Conservation (phyloP, 2,888 invertebrate species). For the Hirtodrosophila duncani region DNA sequence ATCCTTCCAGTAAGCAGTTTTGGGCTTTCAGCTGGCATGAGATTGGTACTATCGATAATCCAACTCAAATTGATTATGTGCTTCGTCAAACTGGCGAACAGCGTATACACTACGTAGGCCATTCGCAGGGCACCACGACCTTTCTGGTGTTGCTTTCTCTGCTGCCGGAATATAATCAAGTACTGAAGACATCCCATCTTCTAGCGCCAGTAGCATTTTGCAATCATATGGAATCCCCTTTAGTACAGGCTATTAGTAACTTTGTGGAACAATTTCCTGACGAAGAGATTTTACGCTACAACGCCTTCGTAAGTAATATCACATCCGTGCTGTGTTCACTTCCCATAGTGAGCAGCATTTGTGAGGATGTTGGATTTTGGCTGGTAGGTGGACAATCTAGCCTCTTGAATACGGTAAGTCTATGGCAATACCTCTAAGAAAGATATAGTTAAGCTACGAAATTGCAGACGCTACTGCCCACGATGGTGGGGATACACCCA, state of each 20-base stretch:
- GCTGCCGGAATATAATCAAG: slow-evolving; percentile 45
- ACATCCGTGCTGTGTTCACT: background rate
- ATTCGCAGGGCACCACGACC: slow-evolving; percentile 61
- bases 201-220: slow-evolving; percentile 73
- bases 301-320: background rate
- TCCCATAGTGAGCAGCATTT: background rate
- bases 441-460: background rate
- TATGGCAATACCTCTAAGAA: too few relatives aligned
- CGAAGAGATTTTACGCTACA: background rate
- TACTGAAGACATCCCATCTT: slow-evolving; percentile 48
- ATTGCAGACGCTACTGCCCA: background rate
- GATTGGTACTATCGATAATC: slow-evolving; percentile 83
- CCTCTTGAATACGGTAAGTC: slow-evolving; percentile 1
- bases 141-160: slow-evolving; percentile 30
- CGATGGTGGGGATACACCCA: background rate
- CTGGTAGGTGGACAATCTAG: background rate
- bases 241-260: slow-evolving; percentile 43
- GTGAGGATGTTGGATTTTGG: background rate
- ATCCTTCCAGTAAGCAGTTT: slow-evolving; percentile 11
- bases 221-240: slow-evolving; percentile 79
- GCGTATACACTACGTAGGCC: slow-evolving; percentile 52
- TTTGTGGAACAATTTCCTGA: background rate
- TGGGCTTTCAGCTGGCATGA: slow-evolving; percentile 87
- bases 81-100: slow-evolving; percentile 18
- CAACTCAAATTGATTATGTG: slow-evolving; percentile 57